These are phyloP conservation scores for Calycopis cecrops DNA, from an alignment of 1,140 invertebrate genomes.

Conservation along the genomic window DNA sequence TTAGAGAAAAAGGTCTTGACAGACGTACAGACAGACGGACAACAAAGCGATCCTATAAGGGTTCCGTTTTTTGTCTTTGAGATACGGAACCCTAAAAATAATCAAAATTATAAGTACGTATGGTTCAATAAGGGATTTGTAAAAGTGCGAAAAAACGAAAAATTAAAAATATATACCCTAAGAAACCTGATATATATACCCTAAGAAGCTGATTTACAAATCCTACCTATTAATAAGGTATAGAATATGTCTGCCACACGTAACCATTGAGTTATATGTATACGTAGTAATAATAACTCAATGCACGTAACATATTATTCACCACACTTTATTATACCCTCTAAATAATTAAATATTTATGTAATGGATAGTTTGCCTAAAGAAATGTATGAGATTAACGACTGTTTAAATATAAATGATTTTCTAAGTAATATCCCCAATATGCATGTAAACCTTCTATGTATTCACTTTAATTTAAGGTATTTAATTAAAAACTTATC, in stretches of 20 bases:
- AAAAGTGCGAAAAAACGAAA: conserved; percentile 6
- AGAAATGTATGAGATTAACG: conserved; percentile 15
- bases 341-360: background rate
- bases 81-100: no score
- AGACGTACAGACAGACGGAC: no score
- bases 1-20: no score
- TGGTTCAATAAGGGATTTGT: conserved; percentile 22
- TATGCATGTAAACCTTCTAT: conserved; percentile 19
- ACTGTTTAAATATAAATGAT: conserved; percentile 18
- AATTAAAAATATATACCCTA: conserved; percentile 10
- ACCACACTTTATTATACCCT: background rate
- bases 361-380: conserved; percentile 11
- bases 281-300: no score
- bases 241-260: background rate
- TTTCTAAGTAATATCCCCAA: conserved; percentile 17
- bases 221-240: background rate
- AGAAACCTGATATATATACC: no score
- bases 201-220: conserved; percentile 10
- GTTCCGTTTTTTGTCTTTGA: no score
- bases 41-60: no score
- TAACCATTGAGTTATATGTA: no score
- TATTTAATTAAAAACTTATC: conserved; percentile 20
- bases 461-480: conserved; percentile 20
- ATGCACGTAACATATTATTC: background rate
- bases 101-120: conserved; percentile 18